Evolutionary conservation across 2,797 vertebrate genomes (phyloP).

Genomic region (Tangara arthus): DNA sequence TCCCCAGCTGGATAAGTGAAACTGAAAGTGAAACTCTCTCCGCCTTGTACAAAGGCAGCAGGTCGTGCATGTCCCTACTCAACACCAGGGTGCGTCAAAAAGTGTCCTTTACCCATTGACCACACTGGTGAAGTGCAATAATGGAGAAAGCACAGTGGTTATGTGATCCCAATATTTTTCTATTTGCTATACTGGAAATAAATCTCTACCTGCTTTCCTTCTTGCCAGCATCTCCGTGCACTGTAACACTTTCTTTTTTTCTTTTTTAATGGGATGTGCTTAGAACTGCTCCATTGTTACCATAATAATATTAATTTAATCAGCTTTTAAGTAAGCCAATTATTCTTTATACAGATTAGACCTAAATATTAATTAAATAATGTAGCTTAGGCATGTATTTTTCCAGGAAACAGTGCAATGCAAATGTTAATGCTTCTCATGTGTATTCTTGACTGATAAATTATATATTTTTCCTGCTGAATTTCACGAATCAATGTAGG

Average conservation of each 20-base stretch:
- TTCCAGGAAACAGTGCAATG: not conserved
- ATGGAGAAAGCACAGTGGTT: not conserved
- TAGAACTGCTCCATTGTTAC: slow-evolving; percentile 74
- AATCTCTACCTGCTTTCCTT: not conserved
- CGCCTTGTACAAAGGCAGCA: not conserved
- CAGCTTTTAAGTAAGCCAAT: slow-evolving; percentile 77
- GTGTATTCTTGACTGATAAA: not conserved
- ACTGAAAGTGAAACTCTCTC: not conserved
- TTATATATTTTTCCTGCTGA: not conserved
- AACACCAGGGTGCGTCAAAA: not conserved
- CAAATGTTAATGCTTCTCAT: not conserved
- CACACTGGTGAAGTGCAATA: not conserved
- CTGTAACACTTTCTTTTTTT: slow-evolving; percentile 28
- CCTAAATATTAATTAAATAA: slow-evolving; percentile 73
- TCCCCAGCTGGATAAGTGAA: not conserved
- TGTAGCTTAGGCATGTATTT: slow-evolving; percentile 28
- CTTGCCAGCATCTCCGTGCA: not conserved
- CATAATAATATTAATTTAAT: slow-evolving; percentile 76
- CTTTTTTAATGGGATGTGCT: slow-evolving; percentile 55
- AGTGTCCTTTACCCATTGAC: not conserved
- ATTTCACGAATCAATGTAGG: not conserved
- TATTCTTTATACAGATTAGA: slow-evolving; percentile 78
- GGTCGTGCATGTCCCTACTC: accelerated
- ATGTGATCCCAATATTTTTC: not conserved
- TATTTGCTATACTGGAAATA: not conserved